Percentiles rank a stretch among this genome's conserved stretches.
Evolutionary conservation across 2,113 vertebrate species (phyloP).

Genomic region (Leptobrachium ailaonicum): DNA sequence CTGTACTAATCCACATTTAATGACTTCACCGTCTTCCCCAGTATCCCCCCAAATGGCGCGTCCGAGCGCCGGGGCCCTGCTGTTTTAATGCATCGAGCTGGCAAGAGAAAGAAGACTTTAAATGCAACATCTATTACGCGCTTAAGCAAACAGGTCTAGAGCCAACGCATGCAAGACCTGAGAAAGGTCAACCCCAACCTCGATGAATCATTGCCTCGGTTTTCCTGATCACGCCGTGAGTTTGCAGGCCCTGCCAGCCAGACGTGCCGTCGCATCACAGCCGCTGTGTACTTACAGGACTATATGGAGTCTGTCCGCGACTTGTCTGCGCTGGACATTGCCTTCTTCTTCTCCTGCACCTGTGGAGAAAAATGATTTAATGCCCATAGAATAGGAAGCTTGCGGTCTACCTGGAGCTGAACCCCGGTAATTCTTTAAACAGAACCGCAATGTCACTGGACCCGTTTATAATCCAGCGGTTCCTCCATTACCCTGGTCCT

Average conservation of each 20-base stretch:
- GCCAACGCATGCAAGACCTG: slow-evolving; percentile 23
- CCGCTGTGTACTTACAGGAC: slow-evolving; percentile 19
- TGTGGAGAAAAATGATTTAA: neutral
- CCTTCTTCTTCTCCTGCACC: slow-evolving; percentile 31
- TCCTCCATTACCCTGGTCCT: too few species aligned
- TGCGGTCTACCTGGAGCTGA: too few species aligned
- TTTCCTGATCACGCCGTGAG: slow-evolving; percentile 27
- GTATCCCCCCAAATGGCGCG: slow-evolving; percentile 33
- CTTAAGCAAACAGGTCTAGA: slow-evolving; percentile 36
- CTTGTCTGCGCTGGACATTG: slow-evolving; percentile 19
- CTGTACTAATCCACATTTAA: slow-evolving; percentile 40
- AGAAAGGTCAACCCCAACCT: slow-evolving; percentile 6
- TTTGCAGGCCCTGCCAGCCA: slow-evolving; percentile 7
- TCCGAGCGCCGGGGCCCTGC: slow-evolving; percentile 23
- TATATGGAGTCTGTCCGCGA: neutral
- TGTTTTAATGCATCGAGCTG: slow-evolving; percentile 34
- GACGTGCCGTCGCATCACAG: neutral
- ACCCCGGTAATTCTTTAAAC: too few species aligned
- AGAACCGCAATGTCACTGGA: too few species aligned
- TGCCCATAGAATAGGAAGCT: too few species aligned
- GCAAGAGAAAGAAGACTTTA: slow-evolving; percentile 16
- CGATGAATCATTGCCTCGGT: slow-evolving; percentile 31
- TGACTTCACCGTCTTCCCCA: slow-evolving; percentile 33
- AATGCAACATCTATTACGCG: slow-evolving; percentile 38
- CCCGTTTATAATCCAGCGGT: too few species aligned